Conservation (phyloP, 2,888 invertebrate genomes). For the Cyclophora albipunctata region DNA sequence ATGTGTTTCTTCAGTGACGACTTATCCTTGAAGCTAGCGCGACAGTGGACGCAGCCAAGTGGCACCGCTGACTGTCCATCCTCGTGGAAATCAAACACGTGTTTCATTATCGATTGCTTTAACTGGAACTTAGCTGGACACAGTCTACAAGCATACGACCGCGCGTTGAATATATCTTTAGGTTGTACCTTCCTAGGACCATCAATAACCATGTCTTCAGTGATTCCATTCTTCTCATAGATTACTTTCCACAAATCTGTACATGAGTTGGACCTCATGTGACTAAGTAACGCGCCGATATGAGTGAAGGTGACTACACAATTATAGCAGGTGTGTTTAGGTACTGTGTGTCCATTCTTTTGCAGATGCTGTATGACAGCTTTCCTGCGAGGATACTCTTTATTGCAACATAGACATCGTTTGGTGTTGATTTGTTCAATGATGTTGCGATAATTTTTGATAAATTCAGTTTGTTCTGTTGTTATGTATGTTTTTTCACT, state of each 20-base stretch:
- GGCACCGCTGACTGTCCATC: constrained; percentile 63
- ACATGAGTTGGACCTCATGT: constrained; percentile 68
- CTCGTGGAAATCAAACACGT: constrained; percentile 66
- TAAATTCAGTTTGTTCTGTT: constrained; percentile 63
- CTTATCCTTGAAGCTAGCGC: constrained; percentile 61
- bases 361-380: constrained; percentile 72
- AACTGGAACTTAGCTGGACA: constrained; percentile 70
- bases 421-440: constrained; percentile 70
- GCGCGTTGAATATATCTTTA: constrained; percentile 69
- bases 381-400: constrained; percentile 65
- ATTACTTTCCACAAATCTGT: constrained; percentile 71
- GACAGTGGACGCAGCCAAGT: constrained; percentile 61
- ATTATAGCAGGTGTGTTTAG: constrained; percentile 78
- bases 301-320: constrained; percentile 76
- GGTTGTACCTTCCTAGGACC: constrained; percentile 61
- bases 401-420: constrained; percentile 64
- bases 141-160: constrained; percentile 67
- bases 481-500: constrained; percentile 60
- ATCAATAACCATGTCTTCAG: constrained; percentile 63
- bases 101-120: constrained; percentile 71
- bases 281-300: constrained; percentile 68
- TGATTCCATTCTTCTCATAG: constrained; percentile 65
- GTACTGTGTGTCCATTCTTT: constrained; percentile 73
- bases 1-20: constrained; percentile 64
- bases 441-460: constrained; percentile 57